phyloP scores from a whole-genome alignment of 2,113 vertebrate genomes.

The Hemibagrus wyckioides region DNA sequence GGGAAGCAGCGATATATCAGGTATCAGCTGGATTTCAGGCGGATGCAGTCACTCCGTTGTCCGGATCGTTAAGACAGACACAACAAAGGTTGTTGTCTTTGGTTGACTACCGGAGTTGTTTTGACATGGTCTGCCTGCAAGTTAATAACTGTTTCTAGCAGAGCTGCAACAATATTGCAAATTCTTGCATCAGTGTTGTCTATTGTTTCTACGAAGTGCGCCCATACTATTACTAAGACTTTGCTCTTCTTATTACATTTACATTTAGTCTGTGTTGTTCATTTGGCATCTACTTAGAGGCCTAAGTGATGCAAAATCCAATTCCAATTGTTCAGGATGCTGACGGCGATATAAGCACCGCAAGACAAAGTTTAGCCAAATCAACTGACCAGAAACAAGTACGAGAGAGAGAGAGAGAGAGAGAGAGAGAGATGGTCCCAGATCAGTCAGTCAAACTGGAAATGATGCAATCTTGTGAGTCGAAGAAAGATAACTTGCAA shows the following conservation, averaged over 20 bases:
- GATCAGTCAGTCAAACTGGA: not conserved
- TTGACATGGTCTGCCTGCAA: slow-evolving; percentile 18
- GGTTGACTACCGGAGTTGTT: slow-evolving; percentile 19
- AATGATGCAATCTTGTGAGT: slow-evolving; percentile 3
- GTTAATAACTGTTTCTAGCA: slow-evolving; percentile 10
- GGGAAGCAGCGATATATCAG: not conserved
- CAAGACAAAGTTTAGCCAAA: not conserved
- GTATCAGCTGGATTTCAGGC: not conserved
- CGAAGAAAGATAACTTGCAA: not conserved
- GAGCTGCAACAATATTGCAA: slow-evolving; percentile 14
- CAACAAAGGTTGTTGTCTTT: slow-evolving; percentile 13
- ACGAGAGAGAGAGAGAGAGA: not conserved
- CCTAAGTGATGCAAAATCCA: not conserved
- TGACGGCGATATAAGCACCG: not conserved
- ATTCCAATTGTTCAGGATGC: not conserved
- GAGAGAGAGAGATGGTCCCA: slow-evolving; percentile 3
- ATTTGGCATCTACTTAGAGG: not conserved
- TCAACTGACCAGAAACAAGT: not conserved
- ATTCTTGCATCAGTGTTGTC: slow-evolving; percentile 21
- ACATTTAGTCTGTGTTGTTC: not conserved
- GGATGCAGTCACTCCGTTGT: slow-evolving; percentile 12
- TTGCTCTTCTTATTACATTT: slow-evolving; percentile 10
- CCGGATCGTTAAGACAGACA: not conserved
- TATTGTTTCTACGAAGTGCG: not conserved
- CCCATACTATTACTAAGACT: not conserved